Conservation (phyloP, 2,113 vertebrate genomes). For the Dasyornis broadbenti region DNA sequence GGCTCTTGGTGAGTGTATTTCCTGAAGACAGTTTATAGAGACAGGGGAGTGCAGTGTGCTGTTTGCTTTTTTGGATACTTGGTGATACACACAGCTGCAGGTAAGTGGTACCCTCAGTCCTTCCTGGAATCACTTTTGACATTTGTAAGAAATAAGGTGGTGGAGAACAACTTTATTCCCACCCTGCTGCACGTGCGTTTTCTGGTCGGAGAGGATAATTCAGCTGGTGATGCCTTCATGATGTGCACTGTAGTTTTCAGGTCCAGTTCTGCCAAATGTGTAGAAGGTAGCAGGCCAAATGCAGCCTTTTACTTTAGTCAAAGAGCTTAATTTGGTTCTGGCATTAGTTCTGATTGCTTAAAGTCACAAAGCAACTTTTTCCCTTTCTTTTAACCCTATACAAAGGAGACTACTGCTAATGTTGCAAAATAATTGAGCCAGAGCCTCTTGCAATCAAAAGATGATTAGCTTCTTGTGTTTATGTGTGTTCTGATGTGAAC, state of each 20-base stretch:
- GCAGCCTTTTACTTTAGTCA: not conserved
- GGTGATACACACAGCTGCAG: not conserved
- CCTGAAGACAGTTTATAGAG: not conserved
- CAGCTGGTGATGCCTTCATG: not conserved
- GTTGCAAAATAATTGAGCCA: slow-evolving; percentile 44
- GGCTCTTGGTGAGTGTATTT: not conserved
- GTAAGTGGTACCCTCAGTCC: not conserved
- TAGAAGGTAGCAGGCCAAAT: not conserved
- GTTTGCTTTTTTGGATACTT: not conserved
- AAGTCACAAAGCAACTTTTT: slow-evolving; percentile 7
- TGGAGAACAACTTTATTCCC: not conserved
- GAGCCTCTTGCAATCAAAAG: slow-evolving; percentile 32
- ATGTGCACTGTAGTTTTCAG: not conserved
- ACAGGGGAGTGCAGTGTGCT: not conserved
- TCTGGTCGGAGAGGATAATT: not conserved
- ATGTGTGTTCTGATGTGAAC: slow-evolving; percentile 31
- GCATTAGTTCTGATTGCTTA: not conserved
- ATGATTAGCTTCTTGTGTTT: slow-evolving; percentile 30
- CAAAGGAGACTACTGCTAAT: not conserved
- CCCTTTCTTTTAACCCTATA: slow-evolving; percentile 17
- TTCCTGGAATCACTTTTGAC: not conserved
- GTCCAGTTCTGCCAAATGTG: not conserved
- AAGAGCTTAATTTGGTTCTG: not conserved
- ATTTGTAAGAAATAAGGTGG: not conserved
- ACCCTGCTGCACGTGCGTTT: not conserved